Conservation (phyloP, 2,797 vertebrate species). For the Bradypodion pumilum region DNA sequence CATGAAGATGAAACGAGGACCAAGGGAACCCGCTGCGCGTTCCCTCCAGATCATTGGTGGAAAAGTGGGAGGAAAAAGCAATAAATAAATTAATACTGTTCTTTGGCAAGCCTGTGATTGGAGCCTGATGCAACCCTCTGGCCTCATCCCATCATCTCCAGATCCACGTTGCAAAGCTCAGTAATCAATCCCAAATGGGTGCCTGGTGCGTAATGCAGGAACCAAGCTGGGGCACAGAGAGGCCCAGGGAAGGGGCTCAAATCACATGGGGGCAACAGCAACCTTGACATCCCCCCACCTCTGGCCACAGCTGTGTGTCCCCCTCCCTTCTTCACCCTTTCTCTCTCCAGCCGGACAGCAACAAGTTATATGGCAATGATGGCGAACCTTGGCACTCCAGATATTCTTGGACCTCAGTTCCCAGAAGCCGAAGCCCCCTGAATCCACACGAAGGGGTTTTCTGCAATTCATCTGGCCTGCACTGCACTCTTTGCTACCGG, state of each 20-base stretch:
- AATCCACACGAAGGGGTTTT: too few relatives aligned
- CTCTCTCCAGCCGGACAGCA: too few relatives aligned
- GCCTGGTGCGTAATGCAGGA: background rate
- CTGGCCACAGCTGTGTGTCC: background rate
- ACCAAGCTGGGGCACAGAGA: background rate
- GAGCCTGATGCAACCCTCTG: conserved; percentile 33
- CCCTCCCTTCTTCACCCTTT: background rate
- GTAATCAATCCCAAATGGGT: background rate
- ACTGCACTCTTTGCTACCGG: too few relatives aligned
- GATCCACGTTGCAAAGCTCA: conserved; percentile 4
- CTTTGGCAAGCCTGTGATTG: conserved; percentile 1
- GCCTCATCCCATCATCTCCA: background rate
- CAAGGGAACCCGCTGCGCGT: too few relatives aligned
- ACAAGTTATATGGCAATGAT: too few relatives aligned
- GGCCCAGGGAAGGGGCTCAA: background rate
- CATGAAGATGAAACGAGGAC: too few relatives aligned
- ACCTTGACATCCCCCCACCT: background rate
- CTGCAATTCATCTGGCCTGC: too few relatives aligned
- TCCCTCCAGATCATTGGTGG: too few relatives aligned
- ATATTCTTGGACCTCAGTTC: too few relatives aligned
- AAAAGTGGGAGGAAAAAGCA: too few relatives aligned
- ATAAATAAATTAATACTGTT: background rate
- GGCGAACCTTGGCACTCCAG: too few relatives aligned
- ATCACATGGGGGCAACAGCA: background rate
- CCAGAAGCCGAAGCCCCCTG: too few relatives aligned